Conservation (phyloP, 2,888 invertebrate species). For the Watsonalla cultraria region DNA sequence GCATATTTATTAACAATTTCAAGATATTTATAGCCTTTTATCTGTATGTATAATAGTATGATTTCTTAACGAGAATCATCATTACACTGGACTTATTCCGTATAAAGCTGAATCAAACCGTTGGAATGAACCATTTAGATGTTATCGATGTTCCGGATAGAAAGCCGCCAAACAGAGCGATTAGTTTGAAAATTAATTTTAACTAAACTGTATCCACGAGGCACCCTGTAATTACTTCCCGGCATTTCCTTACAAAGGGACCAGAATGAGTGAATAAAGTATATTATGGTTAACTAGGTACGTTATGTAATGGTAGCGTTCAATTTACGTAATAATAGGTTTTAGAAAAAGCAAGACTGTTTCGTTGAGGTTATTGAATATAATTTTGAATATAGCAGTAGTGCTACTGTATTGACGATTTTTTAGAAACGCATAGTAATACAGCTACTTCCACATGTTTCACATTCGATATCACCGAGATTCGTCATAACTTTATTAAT, state of each 20-base stretch:
- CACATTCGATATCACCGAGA: too few species aligned
- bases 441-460: too few species aligned
- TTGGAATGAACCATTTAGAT: background rate
- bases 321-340: background rate
- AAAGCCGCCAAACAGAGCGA: background rate
- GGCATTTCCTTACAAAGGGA: conserved; percentile 7
- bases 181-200: conserved; percentile 6
- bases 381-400: too few species aligned
- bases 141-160: background rate
- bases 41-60: too few species aligned
- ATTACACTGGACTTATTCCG: too few species aligned
- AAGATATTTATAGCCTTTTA: too few species aligned
- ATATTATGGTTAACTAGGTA: background rate
- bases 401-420: too few species aligned
- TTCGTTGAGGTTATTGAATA: conserved; percentile 3
- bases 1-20: too few species aligned
- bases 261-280: conserved; percentile 9
- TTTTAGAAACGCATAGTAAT: too few species aligned
- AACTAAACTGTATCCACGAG: conserved; percentile 11
- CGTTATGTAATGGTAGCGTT: background rate
- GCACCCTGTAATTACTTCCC: conserved; percentile 10
- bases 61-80: too few species aligned
- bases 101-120: too few species aligned
- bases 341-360: conserved; percentile 1
- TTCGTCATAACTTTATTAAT: too few species aligned